Evolutionary conservation across 1,140 invertebrate species (phyloP).

Genomic region (Trachelipus rathkii): DNA sequence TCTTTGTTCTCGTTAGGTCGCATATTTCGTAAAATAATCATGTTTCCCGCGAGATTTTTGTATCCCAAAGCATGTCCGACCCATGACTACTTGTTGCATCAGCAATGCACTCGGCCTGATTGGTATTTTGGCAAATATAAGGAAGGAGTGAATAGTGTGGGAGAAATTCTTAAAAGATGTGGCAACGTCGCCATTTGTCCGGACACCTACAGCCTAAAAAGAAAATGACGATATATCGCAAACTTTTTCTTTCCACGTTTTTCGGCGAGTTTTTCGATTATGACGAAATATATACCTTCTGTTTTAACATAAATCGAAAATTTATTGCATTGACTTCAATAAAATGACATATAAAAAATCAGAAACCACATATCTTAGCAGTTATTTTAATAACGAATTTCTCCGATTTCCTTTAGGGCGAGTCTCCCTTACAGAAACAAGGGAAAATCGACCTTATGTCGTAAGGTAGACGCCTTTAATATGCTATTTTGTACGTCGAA

Average conservation of each 20-base stretch:
- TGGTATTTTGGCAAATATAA: constrained; percentile 1
- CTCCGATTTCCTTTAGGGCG: neutral
- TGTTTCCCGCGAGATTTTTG: neutral
- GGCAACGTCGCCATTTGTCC: neutral
- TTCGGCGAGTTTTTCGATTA: no score
- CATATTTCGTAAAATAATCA: neutral
- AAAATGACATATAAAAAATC: no score
- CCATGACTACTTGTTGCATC: constrained; percentile 1
- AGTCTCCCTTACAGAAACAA: neutral
- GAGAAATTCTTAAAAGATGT: neutral
- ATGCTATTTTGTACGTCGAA: neutral
- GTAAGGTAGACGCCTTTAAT: neutral
- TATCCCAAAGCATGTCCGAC: neutral
- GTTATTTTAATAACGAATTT: neutral
- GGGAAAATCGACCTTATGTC: neutral
- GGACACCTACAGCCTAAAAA: neutral
- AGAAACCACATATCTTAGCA: neutral
- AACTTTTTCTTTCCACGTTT: no score
- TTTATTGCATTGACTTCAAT: no score
- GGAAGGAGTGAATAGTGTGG: neutral
- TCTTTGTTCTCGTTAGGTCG: neutral
- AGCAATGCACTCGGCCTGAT: neutral
- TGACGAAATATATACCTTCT: no score
- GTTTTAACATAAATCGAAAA: no score
- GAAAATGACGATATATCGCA: neutral